Evolutionary conservation across 2,888 invertebrate genomes (phyloP).

Genomic region (Tethea ocularis): DNA sequence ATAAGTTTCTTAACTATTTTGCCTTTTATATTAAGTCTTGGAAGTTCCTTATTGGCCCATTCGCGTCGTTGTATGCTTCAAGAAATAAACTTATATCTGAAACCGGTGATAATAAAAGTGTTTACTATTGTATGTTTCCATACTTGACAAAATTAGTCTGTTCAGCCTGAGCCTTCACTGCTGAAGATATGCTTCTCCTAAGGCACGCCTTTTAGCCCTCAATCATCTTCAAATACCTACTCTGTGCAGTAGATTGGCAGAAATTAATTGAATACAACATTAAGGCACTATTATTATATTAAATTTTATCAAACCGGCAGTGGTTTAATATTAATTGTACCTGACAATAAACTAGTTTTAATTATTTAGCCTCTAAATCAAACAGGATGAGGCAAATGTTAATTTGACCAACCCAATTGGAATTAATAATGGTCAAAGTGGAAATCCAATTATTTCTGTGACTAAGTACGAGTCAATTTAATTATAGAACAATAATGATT

Average conservation of each 20-base stretch:
- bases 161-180: too few species aligned
- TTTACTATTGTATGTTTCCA: neutral
- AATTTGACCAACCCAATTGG: conserved; percentile 1
- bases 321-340: too few species aligned
- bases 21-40: neutral
- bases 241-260: too few species aligned
- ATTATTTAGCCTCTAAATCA: too few species aligned
- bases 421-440: neutral
- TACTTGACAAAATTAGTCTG: too few species aligned
- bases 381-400: neutral
- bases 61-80: neutral
- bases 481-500: neutral
- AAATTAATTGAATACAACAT: too few species aligned
- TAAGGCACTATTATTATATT: too few species aligned
- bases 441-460: neutral
- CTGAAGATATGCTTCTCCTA: too few species aligned
- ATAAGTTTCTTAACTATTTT: conserved; percentile 52
- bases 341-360: neutral
- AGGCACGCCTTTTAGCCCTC: too few species aligned
- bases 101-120: neutral
- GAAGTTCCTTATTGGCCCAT: neutral
- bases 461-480: neutral
- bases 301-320: too few species aligned
- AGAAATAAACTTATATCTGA: too few species aligned
- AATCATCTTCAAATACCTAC: too few species aligned